A percentile compares a stretch with the other conserved stretches of the same genome.
phyloP scores from a whole-genome alignment of 2,888 invertebrate genomes.

The Lochmaea crataegi region DNA sequence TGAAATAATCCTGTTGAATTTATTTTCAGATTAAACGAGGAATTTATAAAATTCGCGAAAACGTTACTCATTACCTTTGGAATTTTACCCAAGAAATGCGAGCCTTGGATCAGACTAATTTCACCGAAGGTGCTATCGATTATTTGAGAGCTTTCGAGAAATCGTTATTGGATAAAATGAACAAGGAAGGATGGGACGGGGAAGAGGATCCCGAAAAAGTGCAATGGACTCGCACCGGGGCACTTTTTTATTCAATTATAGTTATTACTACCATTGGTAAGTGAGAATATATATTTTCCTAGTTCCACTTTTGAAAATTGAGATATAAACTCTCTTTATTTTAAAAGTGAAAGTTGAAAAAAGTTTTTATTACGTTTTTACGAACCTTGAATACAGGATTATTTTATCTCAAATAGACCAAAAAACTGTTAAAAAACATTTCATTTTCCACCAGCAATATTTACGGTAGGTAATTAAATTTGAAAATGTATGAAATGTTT shows the following conservation, averaged over 20 bases:
- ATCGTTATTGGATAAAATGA: slow-evolving; percentile 84
- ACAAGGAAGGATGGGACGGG: slow-evolving; percentile 91
- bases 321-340: too few relatives aligned
- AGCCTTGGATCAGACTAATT: slow-evolving; percentile 80
- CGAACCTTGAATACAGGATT: too few relatives aligned
- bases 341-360: too few relatives aligned
- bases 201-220: slow-evolving; percentile 68
- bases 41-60: slow-evolving; percentile 77
- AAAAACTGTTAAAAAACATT: too few relatives aligned
- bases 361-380: too few relatives aligned
- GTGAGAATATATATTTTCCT: slow-evolving; percentile 53
- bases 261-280: slow-evolving; percentile 96
- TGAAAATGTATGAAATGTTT: too few relatives aligned
- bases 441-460: too few relatives aligned
- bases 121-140: slow-evolving; percentile 78
- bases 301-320: neutral
- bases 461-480: too few relatives aligned
- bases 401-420: too few relatives aligned
- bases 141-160: slow-evolving; percentile 74
- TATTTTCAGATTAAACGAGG: slow-evolving; percentile 77
- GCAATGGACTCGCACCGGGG: slow-evolving; percentile 90
- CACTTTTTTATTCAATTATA: slow-evolving; percentile 94
- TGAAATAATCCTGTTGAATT: neutral
- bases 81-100: slow-evolving; percentile 72
- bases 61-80: slow-evolving; percentile 86